Conservation (phyloP, 1,140 invertebrate species). For the Philotrypesis tridentata region DNA sequence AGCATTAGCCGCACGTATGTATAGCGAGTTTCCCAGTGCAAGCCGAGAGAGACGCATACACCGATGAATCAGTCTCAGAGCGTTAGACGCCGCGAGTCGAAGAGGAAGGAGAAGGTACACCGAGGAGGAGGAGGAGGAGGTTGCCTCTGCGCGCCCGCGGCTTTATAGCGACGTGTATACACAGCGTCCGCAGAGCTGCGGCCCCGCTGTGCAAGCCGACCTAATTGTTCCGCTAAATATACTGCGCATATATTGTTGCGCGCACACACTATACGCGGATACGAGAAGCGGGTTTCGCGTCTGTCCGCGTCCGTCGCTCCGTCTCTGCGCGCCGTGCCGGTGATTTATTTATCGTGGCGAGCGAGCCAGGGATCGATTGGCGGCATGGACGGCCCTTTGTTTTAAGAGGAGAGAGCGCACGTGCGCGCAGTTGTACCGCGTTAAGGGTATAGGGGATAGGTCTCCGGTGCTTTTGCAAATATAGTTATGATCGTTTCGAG, state of each 20-base stretch:
- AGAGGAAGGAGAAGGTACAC: slow-evolving; percentile 11
- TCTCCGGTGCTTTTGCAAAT: too few relatives aligned
- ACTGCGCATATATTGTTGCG: slow-evolving; percentile 48
- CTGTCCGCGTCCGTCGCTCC: too few relatives aligned
- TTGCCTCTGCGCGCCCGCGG: neutral
- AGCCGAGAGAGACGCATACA: too few relatives aligned
- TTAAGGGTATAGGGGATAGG: too few relatives aligned
- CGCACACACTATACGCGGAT: too few relatives aligned
- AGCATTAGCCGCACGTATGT: too few relatives aligned
- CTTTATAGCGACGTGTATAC: slow-evolving; percentile 13
- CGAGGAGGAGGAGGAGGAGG: slow-evolving; percentile 22
- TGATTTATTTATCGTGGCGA: neutral
- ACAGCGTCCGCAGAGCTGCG: neutral
- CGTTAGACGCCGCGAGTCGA: neutral
- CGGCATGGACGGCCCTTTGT: too few relatives aligned
- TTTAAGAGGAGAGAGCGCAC: too few relatives aligned
- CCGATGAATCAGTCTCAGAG: neutral
- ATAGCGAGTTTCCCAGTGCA: too few relatives aligned
- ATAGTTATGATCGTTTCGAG: too few relatives aligned
- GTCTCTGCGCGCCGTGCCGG: too few relatives aligned
- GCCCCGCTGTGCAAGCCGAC: slow-evolving; percentile 54
- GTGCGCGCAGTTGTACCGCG: too few relatives aligned
- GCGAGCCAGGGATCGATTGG: neutral
- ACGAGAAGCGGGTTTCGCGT: slow-evolving; percentile 5
- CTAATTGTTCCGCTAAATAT: slow-evolving; percentile 60